Conservation (phyloP, 2,888 invertebrate genomes). For the Perizoma affinitatum region DNA sequence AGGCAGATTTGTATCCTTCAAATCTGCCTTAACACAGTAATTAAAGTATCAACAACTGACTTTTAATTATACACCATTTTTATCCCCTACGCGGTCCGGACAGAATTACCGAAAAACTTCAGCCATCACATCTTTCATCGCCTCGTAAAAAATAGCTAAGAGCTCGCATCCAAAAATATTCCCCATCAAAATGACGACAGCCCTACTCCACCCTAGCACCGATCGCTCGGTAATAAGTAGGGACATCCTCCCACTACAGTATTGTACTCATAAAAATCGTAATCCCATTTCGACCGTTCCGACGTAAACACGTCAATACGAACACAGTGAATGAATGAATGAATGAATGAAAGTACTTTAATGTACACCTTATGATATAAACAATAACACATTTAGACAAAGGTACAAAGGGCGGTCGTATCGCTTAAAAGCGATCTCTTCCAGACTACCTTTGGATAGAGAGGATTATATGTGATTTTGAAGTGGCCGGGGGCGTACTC, state of each 20-base stretch:
- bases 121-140: constrained; percentile 21
- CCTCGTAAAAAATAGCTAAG: constrained; percentile 17
- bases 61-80: neutral
- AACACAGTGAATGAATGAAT: no score
- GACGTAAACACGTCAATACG: neutral
- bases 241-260: constrained; percentile 48
- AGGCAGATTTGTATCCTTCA: no score
- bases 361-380: no score
- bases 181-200: constrained; percentile 29
- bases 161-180: constrained; percentile 20
- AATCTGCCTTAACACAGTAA: no score
- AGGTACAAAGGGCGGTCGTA: no score
- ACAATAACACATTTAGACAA: no score
- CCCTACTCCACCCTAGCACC: constrained; percentile 43
- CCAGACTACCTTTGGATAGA: no score
- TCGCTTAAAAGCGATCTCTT: no score
- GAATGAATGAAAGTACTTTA: no score
- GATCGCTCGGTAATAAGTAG: constrained; percentile 49
- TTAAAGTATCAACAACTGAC: neutral
- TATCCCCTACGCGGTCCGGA: constrained; percentile 4
- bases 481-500: no score
- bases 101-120: constrained; percentile 14
- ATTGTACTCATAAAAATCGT: constrained; percentile 41
- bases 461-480: no score
- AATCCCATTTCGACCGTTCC: constrained; percentile 36